Percentiles rank a stretch among this genome's conserved stretches.
Conservation (phyloP, 2,113 vertebrate species). For the Sander vitreus region DNA sequence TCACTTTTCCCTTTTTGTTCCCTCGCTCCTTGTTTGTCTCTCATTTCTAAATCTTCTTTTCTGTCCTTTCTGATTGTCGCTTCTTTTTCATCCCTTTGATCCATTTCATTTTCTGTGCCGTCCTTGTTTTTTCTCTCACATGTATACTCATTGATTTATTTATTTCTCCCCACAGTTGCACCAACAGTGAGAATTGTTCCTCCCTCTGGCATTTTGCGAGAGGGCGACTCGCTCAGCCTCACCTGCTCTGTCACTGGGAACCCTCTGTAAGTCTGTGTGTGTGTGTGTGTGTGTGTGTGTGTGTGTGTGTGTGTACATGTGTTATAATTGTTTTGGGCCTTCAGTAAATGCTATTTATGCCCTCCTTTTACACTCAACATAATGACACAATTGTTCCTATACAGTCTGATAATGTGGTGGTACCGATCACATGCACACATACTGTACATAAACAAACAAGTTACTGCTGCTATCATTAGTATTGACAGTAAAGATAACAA, state of each 20-base stretch:
- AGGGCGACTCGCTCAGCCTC: slow-evolving; percentile 90
- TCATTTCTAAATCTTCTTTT: slow-evolving; percentile 2
- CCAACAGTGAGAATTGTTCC: slow-evolving; percentile 90
- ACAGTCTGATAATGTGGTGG: not conserved
- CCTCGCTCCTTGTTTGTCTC: not conserved
- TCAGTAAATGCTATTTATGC: too few relatives aligned
- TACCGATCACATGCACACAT: not conserved
- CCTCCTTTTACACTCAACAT: not conserved
- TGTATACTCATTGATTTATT: slow-evolving; percentile 18
- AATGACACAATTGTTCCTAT: not conserved
- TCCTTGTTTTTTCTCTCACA: not conserved
- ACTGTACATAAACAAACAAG: not conserved
- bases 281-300: slow-evolving; percentile 25
- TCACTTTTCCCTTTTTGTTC: slow-evolving; percentile 47
- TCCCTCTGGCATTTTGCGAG: slow-evolving; percentile 88
- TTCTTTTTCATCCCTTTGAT: slow-evolving; percentile 22
- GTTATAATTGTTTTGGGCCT: not conserved
- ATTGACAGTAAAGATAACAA: not conserved
- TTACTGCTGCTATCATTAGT: not conserved
- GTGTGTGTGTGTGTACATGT: not conserved
- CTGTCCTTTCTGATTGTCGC: not conserved
- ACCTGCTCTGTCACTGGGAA: slow-evolving; percentile 90
- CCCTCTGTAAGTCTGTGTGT: slow-evolving; percentile 87
- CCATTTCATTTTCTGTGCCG: slow-evolving; percentile 6
- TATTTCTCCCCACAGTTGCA: slow-evolving; percentile 83